Base-by-base conservation (phyloP, 2,797 vertebrate genomes). In the Aplochiton taeniatus region DNA sequence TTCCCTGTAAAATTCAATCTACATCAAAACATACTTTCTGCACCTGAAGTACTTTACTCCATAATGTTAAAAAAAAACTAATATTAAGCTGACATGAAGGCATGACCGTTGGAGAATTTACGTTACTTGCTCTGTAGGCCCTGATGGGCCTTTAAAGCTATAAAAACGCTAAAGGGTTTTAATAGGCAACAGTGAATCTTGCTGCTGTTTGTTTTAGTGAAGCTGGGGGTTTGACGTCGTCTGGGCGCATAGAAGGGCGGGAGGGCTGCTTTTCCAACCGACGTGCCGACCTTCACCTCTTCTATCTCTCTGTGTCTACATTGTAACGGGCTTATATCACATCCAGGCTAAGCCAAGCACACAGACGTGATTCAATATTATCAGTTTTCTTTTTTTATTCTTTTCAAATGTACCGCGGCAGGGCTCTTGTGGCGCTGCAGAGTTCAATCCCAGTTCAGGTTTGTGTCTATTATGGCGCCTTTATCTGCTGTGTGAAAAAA, bases 381-480 rank as follows among this genome's bases (percentile, higher is more conserved):
- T 42, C 31, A 63, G 65, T 41, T 76, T 82, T 73, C 68, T 61
- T n/a, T n/a, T n/a, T n/a, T n/a, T n/a, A n/a, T 43, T 44, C 58
- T 65, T 62, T 70, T 58, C 42, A 61, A 11, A 65, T 60, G 74
- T 84, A 68, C 51, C 46, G 65, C 54, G n/a, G n/a, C n/a, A n/a
- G n/a, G n/a, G n/a, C n/a, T n/a, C n/a, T n/a, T 14, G 61, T 19
- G 58, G 76, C 52, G 73, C 61, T 11, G 55, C 9, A 17, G 71
- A 66, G 87, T 89, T 91, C 86, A 87, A 16, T 8, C 64, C 65
- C 71, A 88, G 87, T 89, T 91, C 84, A 87, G 69, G 79, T 83
- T 31, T 84, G 65, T 87, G 85, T 81, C 74, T 79, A 53, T 75
- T 80, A 80, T 76, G 66, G 74, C 57, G 61, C 73, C 71, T 80